A percentile compares a stretch with the other conserved stretches of the same genome.
Evolutionary conservation across 2,113 vertebrate genomes (phyloP).

Genomic region (Aspiorhynchus laticeps): DNA sequence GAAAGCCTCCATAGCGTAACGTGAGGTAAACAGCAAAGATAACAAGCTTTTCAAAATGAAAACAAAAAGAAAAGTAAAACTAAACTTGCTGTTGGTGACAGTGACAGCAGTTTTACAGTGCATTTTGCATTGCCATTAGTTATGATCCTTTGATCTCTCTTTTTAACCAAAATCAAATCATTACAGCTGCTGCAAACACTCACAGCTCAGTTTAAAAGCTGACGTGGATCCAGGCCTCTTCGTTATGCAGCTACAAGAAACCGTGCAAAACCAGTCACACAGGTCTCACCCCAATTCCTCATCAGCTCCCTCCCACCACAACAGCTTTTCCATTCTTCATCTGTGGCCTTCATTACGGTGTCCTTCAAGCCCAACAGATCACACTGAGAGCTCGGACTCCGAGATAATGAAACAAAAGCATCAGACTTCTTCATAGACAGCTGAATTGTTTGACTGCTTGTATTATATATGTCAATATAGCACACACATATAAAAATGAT

Average conservation of each 20-base stretch:
- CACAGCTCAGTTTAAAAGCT: background rate
- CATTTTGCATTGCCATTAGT: background rate
- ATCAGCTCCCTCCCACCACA: background rate
- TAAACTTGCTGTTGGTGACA: no score
- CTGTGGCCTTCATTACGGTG: slow-evolving; percentile 2
- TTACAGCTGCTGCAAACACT: background rate
- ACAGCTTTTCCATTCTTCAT: slow-evolving; percentile 3
- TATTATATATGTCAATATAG: background rate
- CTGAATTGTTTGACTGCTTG: background rate
- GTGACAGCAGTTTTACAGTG: background rate
- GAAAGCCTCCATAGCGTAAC: no score
- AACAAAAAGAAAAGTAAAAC: no score
- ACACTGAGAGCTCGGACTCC: background rate
- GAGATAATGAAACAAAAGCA: background rate
- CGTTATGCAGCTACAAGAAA: background rate
- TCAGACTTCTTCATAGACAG: background rate
- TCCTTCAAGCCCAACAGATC: background rate
- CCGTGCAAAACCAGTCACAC: background rate
- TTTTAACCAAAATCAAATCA: background rate
- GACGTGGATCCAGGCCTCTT: slow-evolving; percentile 1
- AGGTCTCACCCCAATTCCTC: background rate
- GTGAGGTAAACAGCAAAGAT: no score
- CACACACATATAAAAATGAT: background rate
- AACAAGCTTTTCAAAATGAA: no score
- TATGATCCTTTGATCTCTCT: background rate